Evolutionary conservation across 2,113 vertebrate genomes (phyloP).

Genomic region (Elaphurus davidianus): DNA sequence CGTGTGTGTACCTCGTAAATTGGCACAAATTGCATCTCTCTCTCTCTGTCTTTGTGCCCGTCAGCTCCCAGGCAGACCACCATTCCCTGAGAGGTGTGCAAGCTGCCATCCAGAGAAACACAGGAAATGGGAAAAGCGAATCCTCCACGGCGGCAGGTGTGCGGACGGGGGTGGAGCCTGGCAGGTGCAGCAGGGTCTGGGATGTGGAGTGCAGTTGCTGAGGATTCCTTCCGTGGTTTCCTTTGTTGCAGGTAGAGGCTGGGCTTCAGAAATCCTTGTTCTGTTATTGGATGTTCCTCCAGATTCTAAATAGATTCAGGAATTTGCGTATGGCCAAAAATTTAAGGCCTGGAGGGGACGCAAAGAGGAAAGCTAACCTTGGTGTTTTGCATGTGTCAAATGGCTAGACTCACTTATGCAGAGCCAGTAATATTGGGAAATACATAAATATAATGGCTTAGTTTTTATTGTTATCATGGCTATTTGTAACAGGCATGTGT

Average conservation of each 20-base stretch:
- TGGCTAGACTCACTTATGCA: not conserved
- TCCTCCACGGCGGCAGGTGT: not conserved
- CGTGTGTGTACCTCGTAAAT: slow-evolving; percentile 50
- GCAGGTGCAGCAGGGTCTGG: not conserved
- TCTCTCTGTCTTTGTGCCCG: slow-evolving; percentile 49
- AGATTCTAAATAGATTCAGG: not conserved
- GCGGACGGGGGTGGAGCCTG: not conserved
- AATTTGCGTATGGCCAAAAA: not conserved
- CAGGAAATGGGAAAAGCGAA: slow-evolving; percentile 38
- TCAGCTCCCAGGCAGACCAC: slow-evolving; percentile 61
- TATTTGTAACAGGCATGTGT: accelerated
- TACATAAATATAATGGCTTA: not conserved
- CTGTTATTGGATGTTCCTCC: not conserved
- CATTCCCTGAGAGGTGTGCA: slow-evolving; percentile 59
- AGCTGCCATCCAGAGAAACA: slow-evolving; percentile 64
- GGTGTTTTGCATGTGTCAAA: not conserved
- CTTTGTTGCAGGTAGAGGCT: not conserved
- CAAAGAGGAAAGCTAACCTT: not conserved
- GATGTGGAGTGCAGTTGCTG: accelerated
- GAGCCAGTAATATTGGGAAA: not conserved
- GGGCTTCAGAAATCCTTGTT: not conserved
- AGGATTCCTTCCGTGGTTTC: accelerated
- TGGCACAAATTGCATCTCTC: slow-evolving; percentile 65
- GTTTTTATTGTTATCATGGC: not conserved
- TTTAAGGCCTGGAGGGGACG: not conserved